Conservation (phyloP, 2,888 invertebrate species). For the Erynnis tages region DNA sequence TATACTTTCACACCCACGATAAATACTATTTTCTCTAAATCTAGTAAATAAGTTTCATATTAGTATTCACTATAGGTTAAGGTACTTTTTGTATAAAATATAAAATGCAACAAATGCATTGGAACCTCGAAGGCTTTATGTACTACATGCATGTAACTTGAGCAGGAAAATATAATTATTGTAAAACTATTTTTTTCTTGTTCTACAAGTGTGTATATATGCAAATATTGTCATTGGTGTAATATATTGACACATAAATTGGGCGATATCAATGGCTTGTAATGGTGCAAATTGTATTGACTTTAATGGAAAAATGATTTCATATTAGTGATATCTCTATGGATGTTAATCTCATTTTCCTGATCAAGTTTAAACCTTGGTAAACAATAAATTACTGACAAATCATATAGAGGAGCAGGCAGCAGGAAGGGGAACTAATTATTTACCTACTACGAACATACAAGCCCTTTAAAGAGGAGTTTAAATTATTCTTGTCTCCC, state of each 20-base stretch:
- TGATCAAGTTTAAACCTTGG: too few species aligned
- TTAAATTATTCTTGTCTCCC: not conserved
- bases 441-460: too few species aligned
- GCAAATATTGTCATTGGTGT: too few species aligned
- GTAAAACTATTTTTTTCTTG: too few species aligned
- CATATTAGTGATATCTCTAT: too few species aligned
- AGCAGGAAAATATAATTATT: too few species aligned
- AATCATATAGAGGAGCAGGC: not conserved
- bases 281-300: too few species aligned
- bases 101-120: constrained; percentile 5
- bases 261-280: too few species aligned
- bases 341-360: too few species aligned
- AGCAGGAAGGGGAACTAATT: not conserved
- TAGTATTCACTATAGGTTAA: not conserved
- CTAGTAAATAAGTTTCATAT: not conserved
- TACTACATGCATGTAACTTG: not conserved
- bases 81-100: constrained; percentile 14
- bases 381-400: not conserved
- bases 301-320: too few species aligned
- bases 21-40: not conserved
- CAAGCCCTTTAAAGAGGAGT: not conserved
- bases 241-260: too few species aligned
- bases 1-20: not conserved
- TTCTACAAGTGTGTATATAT: too few species aligned
- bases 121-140: not conserved